Evolutionary conservation across 2,113 vertebrate genomes (phyloP), one percentile per base, ranked within the genome.

Genomic region (Oryzias javanicus): DNA sequence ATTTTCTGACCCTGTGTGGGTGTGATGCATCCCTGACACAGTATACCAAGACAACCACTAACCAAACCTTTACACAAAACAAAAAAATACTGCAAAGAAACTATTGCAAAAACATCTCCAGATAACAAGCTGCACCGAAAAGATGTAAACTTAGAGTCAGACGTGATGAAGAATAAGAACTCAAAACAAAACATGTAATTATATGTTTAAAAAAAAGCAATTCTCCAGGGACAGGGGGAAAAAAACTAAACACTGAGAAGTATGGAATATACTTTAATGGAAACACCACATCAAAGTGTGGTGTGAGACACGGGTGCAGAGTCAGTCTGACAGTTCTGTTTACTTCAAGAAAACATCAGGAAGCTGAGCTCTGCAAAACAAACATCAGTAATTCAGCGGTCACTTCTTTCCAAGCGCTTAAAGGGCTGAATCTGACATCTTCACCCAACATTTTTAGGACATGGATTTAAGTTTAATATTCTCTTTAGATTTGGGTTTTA

Each of bases 1-100:
- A 78, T 78, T 54, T 82, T 61, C 69, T n/a, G 66, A 67, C 45
- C 64, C 45, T 59, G 80, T 55, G 88, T 89, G 90, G 89, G 88
- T 86, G 87, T 63, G 78, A 84, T 68, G 67, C 76, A 82, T 70
- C 78, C 80, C 18, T 74, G 81, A 85, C 55, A 76, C 61, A 62
- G 74, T 70, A 78, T 55, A 80, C 65, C 71, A 62, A 70, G 80
- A 51, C 42, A 55, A 83, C 69, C 80, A 71, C 71, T 16, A 49
- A 76, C 58, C 68, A 80, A 69, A 78, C 40, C 68, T 55, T 70
- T 61, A 44, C 8, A 46, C 27, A 72, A 42, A 71, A 58, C 29
- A 56, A 54, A 14, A 22, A 74, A 3, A 44, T 52, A 42, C 27
- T 56, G 45, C 48, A 16, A 53, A 24, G 45, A 47, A 46, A 58